Evolutionary conservation across 1,140 invertebrate genomes (phyloP).

Genomic region (Teleopsis dalmanni): DNA sequence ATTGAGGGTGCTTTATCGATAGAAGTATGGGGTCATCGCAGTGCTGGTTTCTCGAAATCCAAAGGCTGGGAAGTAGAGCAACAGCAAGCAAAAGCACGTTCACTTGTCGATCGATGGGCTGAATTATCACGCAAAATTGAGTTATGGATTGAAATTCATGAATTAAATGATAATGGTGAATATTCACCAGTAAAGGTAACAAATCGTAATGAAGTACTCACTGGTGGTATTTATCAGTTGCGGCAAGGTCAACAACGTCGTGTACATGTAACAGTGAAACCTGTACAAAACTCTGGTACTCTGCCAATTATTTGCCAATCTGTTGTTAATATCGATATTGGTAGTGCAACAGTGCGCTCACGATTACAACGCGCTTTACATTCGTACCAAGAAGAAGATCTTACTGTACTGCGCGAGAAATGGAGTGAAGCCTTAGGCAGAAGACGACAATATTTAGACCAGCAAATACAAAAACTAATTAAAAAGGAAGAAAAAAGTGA

Average conservation of each 20-base stretch:
- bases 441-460: slow-evolving; percentile 81
- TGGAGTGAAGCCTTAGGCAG: slow-evolving; percentile 88
- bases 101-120: slow-evolving; percentile 88
- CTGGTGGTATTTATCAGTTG: slow-evolving; percentile 92
- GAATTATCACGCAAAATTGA: slow-evolving; percentile 92
- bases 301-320: slow-evolving; percentile 92
- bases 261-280: slow-evolving; percentile 75
- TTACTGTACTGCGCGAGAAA: slow-evolving; percentile 77
- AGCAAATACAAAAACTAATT: slow-evolving; percentile 74
- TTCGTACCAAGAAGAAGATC: slow-evolving; percentile 96
- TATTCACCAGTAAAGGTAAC: slow-evolving; percentile 89
- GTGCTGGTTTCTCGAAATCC: slow-evolving; percentile 68
- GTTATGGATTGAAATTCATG: slow-evolving; percentile 91
- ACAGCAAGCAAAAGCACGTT: slow-evolving; percentile 79
- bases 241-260: slow-evolving; percentile 85
- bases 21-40: slow-evolving; percentile 95
- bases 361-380: slow-evolving; percentile 85
- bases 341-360: slow-evolving; percentile 75
- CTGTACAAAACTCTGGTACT: slow-evolving; percentile 87
- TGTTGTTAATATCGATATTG: slow-evolving; percentile 80
- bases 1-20: slow-evolving; percentile 93
- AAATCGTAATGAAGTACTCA: slow-evolving; percentile 54
- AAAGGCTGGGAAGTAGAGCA: slow-evolving; percentile 84
- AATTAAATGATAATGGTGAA: slow-evolving; percentile 84
- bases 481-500: slow-evolving; percentile 86